phyloP scores from a whole-genome alignment of 2,888 invertebrate species.

The Trimorus sp. region DNA sequence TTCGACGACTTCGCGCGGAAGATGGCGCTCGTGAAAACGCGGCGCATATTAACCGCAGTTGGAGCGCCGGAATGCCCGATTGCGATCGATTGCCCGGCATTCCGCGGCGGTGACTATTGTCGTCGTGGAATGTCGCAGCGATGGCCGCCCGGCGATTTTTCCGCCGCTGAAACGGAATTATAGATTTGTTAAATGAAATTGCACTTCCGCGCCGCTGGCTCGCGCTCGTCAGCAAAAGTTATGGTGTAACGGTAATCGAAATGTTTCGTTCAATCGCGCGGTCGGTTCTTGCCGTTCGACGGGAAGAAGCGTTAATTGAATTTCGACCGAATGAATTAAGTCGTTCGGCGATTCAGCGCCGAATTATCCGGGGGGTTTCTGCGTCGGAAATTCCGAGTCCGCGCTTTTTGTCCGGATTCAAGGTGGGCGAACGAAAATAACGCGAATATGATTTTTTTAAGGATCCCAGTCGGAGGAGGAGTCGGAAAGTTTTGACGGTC shows the following conservation, averaged over 20 bases:
- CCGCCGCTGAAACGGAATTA: constrained; percentile 30
- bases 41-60: constrained; percentile 53
- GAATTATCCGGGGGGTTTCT: too few relatives aligned
- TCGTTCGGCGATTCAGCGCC: too few relatives aligned
- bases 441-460: too few relatives aligned
- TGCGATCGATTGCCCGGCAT: constrained; percentile 54
- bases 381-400: too few relatives aligned
- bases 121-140: constrained; percentile 37
- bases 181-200: constrained; percentile 36
- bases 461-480: too few relatives aligned
- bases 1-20: background rate
- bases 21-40: background rate
- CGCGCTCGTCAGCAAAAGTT: background rate
- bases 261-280: background rate
- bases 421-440: too few relatives aligned
- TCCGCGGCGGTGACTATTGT: constrained; percentile 12
- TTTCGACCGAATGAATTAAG: too few relatives aligned
- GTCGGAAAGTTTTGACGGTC: too few relatives aligned
- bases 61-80: constrained; percentile 52
- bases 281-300: too few relatives aligned
- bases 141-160: constrained; percentile 41
- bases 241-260: background rate
- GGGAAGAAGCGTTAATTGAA: too few relatives aligned
- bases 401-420: too few relatives aligned
- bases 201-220: background rate